These are phyloP conservation scores for Platysternon megacephalum DNA, from an alignment of 2,113 vertebrate species.

Conservation along the genomic window DNA sequence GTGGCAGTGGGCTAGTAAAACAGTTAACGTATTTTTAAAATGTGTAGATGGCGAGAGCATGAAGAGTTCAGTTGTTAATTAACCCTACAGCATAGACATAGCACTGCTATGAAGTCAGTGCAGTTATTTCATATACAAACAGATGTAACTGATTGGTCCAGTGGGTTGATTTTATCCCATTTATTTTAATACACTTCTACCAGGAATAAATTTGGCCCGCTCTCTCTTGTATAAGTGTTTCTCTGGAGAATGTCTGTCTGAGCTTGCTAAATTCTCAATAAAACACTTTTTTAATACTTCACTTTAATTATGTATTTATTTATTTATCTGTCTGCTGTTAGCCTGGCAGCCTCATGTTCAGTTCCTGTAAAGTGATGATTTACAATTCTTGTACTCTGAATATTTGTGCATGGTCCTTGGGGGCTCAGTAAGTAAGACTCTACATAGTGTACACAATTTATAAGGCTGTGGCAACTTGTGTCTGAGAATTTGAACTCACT, in stretches of 20 bases:
- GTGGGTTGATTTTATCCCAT: not conserved
- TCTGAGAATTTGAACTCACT: constrained; percentile 22
- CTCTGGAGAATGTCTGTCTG: constrained; percentile 27
- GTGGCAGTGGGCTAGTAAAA: not conserved
- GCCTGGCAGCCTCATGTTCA: not conserved
- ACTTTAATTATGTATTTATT: constrained; percentile 9
- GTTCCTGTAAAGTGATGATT: constrained; percentile 54
- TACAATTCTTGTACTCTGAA: constrained; percentile 8
- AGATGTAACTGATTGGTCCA: not conserved
- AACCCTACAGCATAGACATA: not conserved
- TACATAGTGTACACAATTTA: constrained; percentile 58
- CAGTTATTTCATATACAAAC: not conserved
- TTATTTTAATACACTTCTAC: not conserved
- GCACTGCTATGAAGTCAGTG: not conserved
- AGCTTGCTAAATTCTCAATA: constrained; percentile 22
- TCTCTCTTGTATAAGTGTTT: constrained; percentile 19
- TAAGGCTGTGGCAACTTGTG: not conserved
- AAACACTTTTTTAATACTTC: not conserved
- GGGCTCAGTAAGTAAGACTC: not conserved
- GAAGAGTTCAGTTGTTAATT: not conserved
- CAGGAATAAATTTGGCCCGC: not conserved
- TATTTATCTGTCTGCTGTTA: constrained; percentile 38
- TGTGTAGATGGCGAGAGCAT: not conserved
- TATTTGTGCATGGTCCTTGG: constrained; percentile 35
- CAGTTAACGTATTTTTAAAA: not conserved